Evolutionary conservation across 1,140 invertebrate species (phyloP), one percentile per base, ranked within the genome.

Genomic region (Drosophila suzukii): DNA sequence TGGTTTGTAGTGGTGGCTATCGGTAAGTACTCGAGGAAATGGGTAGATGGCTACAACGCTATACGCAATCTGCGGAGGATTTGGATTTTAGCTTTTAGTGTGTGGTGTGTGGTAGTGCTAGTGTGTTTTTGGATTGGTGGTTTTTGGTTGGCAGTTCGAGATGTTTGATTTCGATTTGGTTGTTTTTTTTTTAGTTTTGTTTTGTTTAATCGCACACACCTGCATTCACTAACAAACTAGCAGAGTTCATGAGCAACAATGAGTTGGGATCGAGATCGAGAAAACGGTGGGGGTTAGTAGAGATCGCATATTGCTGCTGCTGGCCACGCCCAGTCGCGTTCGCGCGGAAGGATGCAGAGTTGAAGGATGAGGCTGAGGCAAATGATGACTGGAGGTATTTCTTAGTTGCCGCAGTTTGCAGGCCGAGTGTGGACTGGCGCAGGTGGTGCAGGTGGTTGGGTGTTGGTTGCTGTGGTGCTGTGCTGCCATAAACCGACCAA

Each of bases 241-340:
- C 90, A 90, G 90, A 91, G 79, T 91, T 91, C 90, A 91, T 91
- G 90, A 91, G 81, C 91, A 91, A 91, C 91, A 91, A 91, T 91
- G 90, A 91, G 84, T 91, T 91, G 81, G 90, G 90, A 91, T 91
- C 90, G 81, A 91, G 75, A 75, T 91, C 90, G 83, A 91, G 71
- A 88, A 80, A 89, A 84, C 88, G 86, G 79, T 91, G 77, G 67
- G 81, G 90, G 90, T 91, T 91, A 91, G 90, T 91, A 90, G 73
- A 77, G 70, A 54, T 84, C 78, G 82, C 83, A 89, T 88, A 89
- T 91, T 91, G 88, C 62, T 91, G 88, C 65, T 91, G 68, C 66
- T 32, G 81, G 83, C 90, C 90, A 82, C 90, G 75, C 84, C 91
- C 79, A 78, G 81, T 82, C 55, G 88, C 65, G 54, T 78, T 85